Evolutionary conservation across 2,113 vertebrate genomes (phyloP).

Genomic region (Bujurquina vittata): DNA sequence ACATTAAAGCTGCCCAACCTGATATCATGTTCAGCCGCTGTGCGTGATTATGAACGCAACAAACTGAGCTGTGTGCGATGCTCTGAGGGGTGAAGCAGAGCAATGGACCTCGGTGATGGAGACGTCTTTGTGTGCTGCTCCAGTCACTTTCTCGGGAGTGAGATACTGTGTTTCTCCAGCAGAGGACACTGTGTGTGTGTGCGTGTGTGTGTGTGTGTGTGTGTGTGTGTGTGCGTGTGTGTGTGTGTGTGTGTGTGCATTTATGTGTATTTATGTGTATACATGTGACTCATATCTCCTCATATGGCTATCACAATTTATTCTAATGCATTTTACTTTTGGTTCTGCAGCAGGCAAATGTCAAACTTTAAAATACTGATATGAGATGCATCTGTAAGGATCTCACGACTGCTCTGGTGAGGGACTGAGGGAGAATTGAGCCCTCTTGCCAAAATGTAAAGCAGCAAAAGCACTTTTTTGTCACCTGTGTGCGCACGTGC

Average conservation of each 20-base stretch:
- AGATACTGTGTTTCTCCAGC: slow-evolving; percentile 38
- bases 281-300: slow-evolving; percentile 27
- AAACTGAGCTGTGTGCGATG: not conserved
- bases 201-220: not conserved
- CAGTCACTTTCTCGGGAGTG: slow-evolving; percentile 8
- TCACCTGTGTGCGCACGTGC: not conserved
- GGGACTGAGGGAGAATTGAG: not conserved
- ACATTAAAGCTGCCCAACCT: not conserved
- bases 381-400: not conserved
- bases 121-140: not conserved
- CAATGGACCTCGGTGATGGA: not conserved
- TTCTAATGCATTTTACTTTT: not conserved
- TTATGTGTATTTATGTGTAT: not conserved
- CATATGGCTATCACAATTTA: not conserved
- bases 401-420: not conserved
- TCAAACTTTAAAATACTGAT: not conserved
- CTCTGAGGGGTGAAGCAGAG: not conserved
- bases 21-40: not conserved
- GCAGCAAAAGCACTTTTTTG: not conserved
- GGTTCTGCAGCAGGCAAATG: not conserved
- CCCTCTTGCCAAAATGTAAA: not conserved
- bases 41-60: not conserved
- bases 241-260: not conserved
- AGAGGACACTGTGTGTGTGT: slow-evolving; percentile 22
- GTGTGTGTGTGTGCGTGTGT: not conserved